Evolutionary conservation across 2,113 vertebrate species (phyloP).

Genomic region (Trachemys scripta): DNA sequence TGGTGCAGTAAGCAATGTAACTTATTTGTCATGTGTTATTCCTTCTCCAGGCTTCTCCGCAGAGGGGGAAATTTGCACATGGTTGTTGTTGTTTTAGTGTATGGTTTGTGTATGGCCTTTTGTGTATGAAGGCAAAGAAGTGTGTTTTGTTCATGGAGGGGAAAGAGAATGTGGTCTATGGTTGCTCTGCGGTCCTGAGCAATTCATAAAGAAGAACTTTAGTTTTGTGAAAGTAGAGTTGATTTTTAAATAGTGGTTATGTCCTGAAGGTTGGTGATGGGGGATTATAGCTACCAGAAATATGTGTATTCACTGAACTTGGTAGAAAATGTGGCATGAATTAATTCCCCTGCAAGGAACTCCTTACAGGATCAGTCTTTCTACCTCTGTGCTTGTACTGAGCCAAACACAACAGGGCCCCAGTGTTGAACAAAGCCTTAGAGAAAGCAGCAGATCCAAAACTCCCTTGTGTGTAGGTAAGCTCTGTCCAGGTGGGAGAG

Average conservation of each 20-base stretch:
- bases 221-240: neutral
- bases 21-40: neutral
- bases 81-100: neutral
- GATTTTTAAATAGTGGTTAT: neutral
- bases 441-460: neutral
- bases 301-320: neutral
- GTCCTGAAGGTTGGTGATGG: neutral
- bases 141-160: rapidly evolving
- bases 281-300: neutral
- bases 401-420: neutral
- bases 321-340: neutral
- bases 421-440: neutral
- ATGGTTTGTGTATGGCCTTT: rapidly evolving
- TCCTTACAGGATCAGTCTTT: neutral
- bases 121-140: neutral
- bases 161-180: neutral
- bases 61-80: neutral
- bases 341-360: neutral
- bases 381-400: neutral
- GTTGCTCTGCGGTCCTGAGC: neutral
- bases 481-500: neutral
- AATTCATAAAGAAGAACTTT: neutral
- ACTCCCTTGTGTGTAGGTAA: neutral
- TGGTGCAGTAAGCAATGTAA: neutral
- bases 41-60: neutral